Percentiles rank a stretch among this genome's conserved stretches.
These are phyloP conservation scores for Ciconia nigra DNA, from an alignment of 2,797 vertebrate genomes.

Conservation along the genomic window DNA sequence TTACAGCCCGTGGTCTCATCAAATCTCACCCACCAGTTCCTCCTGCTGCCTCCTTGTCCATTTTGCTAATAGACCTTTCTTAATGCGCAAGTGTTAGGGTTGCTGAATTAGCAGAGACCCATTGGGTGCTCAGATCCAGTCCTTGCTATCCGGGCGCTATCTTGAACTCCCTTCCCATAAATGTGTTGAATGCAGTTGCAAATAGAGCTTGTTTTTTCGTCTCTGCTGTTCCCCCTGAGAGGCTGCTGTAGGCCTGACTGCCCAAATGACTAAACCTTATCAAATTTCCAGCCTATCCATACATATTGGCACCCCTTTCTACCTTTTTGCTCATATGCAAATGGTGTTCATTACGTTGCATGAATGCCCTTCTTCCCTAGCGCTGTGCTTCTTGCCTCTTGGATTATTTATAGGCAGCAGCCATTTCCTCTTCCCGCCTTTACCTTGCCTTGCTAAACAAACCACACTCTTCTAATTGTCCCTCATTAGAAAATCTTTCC, in stretches of 20 bases:
- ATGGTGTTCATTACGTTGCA: neutral
- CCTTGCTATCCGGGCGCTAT: neutral
- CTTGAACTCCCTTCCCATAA: neutral
- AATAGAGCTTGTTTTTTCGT: neutral
- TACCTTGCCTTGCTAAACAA: neutral
- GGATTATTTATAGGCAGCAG: neutral
- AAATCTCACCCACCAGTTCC: neutral
- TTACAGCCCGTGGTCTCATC: neutral
- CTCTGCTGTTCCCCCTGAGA: neutral
- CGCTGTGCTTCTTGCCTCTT: neutral
- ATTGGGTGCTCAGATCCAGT: neutral
- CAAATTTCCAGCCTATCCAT: neutral
- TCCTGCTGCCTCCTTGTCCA: rapidly evolving
- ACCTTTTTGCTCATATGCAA: neutral
- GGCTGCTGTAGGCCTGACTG: neutral
- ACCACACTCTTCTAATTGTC: neutral
- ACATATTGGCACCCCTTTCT: neutral
- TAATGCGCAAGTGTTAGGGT: neutral
- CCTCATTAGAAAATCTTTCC: neutral
- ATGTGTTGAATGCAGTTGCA: neutral
- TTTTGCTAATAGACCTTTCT: neutral
- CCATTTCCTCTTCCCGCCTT: neutral
- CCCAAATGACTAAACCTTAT: neutral
- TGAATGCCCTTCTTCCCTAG: neutral
- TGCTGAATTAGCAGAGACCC: neutral